Conservation (phyloP, 2,113 vertebrate genomes). For the Corvus moneduloides region DNA sequence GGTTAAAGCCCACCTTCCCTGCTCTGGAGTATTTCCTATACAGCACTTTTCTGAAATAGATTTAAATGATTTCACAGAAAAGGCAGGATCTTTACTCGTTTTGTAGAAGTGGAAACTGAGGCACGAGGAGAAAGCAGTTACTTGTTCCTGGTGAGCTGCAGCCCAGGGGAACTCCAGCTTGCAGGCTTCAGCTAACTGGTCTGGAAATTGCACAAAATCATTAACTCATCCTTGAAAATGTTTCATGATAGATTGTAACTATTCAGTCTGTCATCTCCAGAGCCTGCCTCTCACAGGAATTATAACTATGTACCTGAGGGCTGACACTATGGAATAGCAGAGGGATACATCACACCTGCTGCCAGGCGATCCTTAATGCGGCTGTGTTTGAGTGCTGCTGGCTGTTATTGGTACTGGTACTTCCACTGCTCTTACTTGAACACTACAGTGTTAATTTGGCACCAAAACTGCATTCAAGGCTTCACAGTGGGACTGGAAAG, state of each 20-base stretch:
- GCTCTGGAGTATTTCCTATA: neutral
- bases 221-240: constrained; percentile 43
- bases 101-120: constrained; percentile 15
- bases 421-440: neutral
- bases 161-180: neutral
- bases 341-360: constrained; percentile 15
- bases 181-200: neutral
- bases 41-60: neutral
- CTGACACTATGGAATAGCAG: neutral
- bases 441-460: neutral
- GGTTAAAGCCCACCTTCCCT: neutral
- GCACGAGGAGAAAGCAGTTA: neutral
- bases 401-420: neutral
- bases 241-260: constrained; percentile 21
- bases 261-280: constrained; percentile 33
- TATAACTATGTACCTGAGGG: constrained; percentile 8
- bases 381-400: neutral
- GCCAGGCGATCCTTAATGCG: neutral
- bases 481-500: neutral
- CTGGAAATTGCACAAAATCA: constrained; percentile 27
- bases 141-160: neutral
- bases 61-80: neutral
- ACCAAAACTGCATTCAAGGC: neutral
- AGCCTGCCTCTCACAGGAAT: constrained; percentile 4
- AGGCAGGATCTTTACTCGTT: neutral